Base-by-base conservation (phyloP, 2,888 invertebrate genomes). In the Penaeus monodon region DNA sequence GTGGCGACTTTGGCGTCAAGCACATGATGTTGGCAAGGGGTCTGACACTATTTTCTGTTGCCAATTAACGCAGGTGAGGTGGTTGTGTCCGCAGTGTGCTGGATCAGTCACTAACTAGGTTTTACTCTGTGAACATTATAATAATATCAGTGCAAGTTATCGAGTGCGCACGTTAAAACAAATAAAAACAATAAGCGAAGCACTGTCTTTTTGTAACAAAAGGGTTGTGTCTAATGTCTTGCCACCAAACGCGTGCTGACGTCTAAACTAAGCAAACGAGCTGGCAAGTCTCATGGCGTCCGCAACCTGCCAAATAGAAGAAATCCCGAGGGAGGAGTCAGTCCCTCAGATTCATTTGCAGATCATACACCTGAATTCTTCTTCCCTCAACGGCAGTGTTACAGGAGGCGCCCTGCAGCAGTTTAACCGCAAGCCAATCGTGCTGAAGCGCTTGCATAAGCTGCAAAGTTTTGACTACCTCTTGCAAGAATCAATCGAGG, bases 1-100 rank as follows among this genome's bases (percentile, higher is more conserved):
- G 73, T 27, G 33, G 70, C 84, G 66, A 63, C 57, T 76, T 77
- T 87, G 86, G 86, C 83, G 86, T 87, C 83, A 87, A 78, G 79
- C 77, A 87, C 86, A 81, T 83, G 86, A 87, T 87, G 83, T 83
- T 87, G 86, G 86, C 86, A 87, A 83, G 73, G 70, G 20, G 82
- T 29, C 83, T 49, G 64, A 33, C 74, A 49, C 63, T 70, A 77
- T 57, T 38, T 44, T 77, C 49, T 44, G 27, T n/a, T 77, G 77
- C 49, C 77, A 77, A 27, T 44, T 44, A 44, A 77, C 27, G 44
- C 44, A 77, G n/a, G 73, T 70, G 70, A 87, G 66, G 38, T 87
- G 83, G 86, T 44, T 38, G 82, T 73, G 78, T 38, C 49, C 65
- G 78, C 77, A 78, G 74, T 73, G 86, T 79, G 86, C 66, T 70